Conservation (phyloP, 2,888 invertebrate species). For the Aphelenchoides bicaudatus region DNA sequence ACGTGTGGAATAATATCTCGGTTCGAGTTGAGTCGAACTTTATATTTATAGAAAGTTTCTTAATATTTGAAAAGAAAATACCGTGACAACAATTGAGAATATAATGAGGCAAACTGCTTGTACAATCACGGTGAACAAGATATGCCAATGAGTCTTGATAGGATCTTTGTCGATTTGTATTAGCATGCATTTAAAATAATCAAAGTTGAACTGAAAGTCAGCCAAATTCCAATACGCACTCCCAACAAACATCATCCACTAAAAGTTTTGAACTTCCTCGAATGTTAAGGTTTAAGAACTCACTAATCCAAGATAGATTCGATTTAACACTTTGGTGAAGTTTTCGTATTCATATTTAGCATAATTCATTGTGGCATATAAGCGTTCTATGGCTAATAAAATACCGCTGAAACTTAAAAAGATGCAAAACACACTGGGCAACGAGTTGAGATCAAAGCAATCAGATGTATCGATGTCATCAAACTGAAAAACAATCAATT, state of each 20-base stretch:
- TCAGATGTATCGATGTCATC: too few relatives aligned
- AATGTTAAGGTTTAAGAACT: not conserved
- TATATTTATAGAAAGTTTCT: not conserved
- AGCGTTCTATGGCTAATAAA: constrained; percentile 30
- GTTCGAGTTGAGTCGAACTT: not conserved
- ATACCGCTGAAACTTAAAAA: constrained; percentile 32
- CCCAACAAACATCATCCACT: constrained; percentile 13
- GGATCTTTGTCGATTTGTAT: constrained; percentile 22
- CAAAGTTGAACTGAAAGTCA: constrained; percentile 4
- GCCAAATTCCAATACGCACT: constrained; percentile 9
- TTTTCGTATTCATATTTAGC: constrained; percentile 39
- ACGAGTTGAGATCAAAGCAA: constrained; percentile 20
- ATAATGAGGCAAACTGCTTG: constrained; percentile 24
- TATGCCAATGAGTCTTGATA: constrained; percentile 33
- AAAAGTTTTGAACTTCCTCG: constrained; percentile 7
- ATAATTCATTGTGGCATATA: constrained; percentile 37
- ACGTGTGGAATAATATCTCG: not conserved
- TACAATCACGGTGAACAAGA: constrained; percentile 25
- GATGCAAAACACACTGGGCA: constrained; percentile 24
- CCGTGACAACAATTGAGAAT: constrained; percentile 17
- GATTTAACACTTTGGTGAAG: constrained; percentile 22
- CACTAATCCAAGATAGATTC: constrained; percentile 28
- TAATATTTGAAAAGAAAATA: constrained; percentile 10
- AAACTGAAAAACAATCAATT: too few relatives aligned
- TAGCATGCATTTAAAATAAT: constrained; percentile 26